Evolutionary conservation across 2,797 vertebrate species (phyloP).

Genomic region (Bryconaethiops microstoma): DNA sequence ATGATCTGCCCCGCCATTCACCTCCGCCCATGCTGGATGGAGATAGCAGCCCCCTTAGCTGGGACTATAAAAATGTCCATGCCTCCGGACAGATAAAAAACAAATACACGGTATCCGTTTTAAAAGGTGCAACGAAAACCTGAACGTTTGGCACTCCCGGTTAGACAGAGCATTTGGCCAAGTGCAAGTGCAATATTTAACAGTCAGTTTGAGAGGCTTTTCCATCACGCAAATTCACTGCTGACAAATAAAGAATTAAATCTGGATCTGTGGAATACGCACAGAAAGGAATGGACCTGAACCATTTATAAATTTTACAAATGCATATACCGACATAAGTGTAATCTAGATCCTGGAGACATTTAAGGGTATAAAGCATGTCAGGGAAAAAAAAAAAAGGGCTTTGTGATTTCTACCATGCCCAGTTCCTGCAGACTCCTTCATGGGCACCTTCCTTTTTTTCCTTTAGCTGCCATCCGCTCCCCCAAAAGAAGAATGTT

Average conservation of each 20-base stretch:
- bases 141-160: constrained; percentile 19
- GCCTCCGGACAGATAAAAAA: constrained; percentile 40
- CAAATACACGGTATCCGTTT: constrained; percentile 53
- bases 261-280: constrained; percentile 38
- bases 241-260: constrained; percentile 43
- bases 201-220: constrained; percentile 44
- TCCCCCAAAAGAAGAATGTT: constrained; percentile 1
- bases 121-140: constrained; percentile 49
- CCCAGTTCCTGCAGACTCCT: constrained; percentile 13
- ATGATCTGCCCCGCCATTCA: constrained; percentile 68
- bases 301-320: constrained; percentile 50
- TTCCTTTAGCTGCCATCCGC: constrained; percentile 12
- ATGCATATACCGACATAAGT: constrained; percentile 8
- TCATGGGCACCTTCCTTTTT: constrained; percentile 26
- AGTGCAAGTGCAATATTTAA: constrained; percentile 47
- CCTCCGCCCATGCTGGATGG: constrained; percentile 47
- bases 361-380: constrained; percentile 35
- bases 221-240: constrained; percentile 50
- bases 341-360: constrained; percentile 26
- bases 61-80: constrained; percentile 49
- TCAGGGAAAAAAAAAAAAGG: neutral
- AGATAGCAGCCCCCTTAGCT: constrained; percentile 32
- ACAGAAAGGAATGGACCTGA: constrained; percentile 33
- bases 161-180: constrained; percentile 46
- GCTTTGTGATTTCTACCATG: constrained; percentile 5